Evolutionary conservation across 2,113 vertebrate genomes (phyloP).

Genomic region (Calcarius ornatus): DNA sequence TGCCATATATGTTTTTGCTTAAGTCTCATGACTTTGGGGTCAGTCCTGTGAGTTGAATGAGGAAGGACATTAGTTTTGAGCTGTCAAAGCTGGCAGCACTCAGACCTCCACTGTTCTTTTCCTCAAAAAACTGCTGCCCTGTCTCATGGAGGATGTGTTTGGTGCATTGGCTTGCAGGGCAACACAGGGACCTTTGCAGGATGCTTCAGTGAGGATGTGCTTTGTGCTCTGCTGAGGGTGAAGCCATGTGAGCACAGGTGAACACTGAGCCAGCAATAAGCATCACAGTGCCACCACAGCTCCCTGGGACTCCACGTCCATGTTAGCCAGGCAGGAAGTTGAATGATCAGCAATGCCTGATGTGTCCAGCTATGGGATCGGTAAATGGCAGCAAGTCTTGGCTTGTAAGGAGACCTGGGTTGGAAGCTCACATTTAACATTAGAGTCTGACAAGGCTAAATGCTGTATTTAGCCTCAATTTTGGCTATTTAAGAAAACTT

Average conservation of each 20-base stretch:
- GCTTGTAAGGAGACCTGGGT: neutral
- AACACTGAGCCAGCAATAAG: neutral
- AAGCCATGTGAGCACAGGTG: neutral
- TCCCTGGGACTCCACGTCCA: neutral
- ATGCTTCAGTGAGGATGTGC: neutral
- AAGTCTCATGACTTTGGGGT: neutral
- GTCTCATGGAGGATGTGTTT: neutral
- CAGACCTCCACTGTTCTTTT: neutral
- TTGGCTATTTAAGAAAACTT: neutral
- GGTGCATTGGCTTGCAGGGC: fast-evolving
- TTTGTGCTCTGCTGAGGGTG: neutral
- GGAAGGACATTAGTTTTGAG: neutral
- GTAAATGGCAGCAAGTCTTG: neutral
- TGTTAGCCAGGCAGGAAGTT: neutral
- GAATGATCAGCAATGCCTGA: neutral
- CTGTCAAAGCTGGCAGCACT: neutral
- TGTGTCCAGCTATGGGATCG: neutral
- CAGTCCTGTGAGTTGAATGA: neutral
- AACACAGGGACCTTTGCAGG: neutral
- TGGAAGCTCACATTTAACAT: neutral
- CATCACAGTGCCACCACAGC: neutral
- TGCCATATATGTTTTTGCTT: neutral
- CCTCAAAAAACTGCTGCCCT: neutral
- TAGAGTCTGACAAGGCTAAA: neutral
- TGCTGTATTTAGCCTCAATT: neutral